Evolutionary conservation across 2,888 invertebrate genomes (phyloP).

Genomic region (Xanthia icteritia): DNA sequence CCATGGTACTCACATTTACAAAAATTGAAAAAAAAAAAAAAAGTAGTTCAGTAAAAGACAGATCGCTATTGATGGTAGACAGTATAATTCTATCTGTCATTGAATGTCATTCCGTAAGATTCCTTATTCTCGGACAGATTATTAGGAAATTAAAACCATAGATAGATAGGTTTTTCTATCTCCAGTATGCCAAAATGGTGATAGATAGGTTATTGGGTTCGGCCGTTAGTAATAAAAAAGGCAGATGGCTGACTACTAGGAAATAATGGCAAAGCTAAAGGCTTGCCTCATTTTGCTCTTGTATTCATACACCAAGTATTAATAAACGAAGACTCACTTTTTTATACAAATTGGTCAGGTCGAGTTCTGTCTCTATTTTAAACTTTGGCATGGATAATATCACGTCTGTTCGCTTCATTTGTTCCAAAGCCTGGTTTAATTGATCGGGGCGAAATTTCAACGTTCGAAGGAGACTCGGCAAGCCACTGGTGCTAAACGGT

Average conservation of each 20-base stretch:
- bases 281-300: neutral
- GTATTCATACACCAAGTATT: neutral
- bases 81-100: too few relatives aligned
- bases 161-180: too few relatives aligned
- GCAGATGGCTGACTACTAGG: neutral
- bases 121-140: too few relatives aligned
- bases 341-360: conserved; percentile 68
- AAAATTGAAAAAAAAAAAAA: too few relatives aligned
- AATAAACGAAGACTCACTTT: conserved; percentile 66
- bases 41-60: too few relatives aligned
- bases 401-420: conserved; percentile 84
- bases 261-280: neutral
- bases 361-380: conserved; percentile 68
- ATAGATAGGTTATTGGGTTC: too few relatives aligned
- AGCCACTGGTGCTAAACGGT: conserved; percentile 90
- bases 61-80: too few relatives aligned
- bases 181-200: too few relatives aligned
- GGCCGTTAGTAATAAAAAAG: neutral
- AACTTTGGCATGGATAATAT: conserved; percentile 90
- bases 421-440: conserved; percentile 83
- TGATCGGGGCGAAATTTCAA: conserved; percentile 73
- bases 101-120: too few relatives aligned
- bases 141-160: too few relatives aligned
- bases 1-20: too few relatives aligned
- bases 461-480: conserved; percentile 78